A percentile compares a stretch with the other conserved stretches of the same genome.
Conservation (phyloP, 2,888 invertebrate genomes). For the Muscina levida region DNA sequence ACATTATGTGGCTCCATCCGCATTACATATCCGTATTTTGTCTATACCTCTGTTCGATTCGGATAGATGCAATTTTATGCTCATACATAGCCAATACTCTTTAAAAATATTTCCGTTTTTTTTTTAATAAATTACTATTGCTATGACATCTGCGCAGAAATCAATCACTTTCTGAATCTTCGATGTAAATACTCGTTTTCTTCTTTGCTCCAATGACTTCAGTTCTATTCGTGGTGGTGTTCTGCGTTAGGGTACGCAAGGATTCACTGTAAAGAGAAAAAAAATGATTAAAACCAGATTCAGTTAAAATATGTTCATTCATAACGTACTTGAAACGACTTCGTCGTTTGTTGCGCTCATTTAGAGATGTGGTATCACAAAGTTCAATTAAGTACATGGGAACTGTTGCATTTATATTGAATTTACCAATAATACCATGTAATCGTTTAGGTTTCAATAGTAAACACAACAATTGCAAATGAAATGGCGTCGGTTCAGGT, state of each 20-base stretch:
- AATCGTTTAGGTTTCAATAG: conserved; percentile 65
- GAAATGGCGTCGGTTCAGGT: conserved; percentile 65
- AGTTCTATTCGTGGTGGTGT: no score
- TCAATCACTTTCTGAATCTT: no score
- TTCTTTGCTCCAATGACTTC: conserved; percentile 21
- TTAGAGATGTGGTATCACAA: conserved; percentile 51
- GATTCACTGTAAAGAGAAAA: neutral
- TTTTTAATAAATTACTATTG: no score
- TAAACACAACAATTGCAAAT: conserved; percentile 57
- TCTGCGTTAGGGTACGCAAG: neutral
- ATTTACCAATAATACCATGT: conserved; percentile 60
- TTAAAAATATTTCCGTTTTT: no score
- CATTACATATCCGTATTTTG: no score
- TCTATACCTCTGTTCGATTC: no score
- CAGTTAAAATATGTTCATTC: neutral
- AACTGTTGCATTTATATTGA: conserved; percentile 57
- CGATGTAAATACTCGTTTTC: no score
- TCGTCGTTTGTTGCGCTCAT: conserved; percentile 33
- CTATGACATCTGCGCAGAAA: no score
- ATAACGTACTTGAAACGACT: conserved; percentile 34
- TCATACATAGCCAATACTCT: no score
- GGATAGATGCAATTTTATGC: no score
- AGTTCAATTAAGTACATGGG: conserved; percentile 61
- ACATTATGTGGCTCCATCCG: no score
- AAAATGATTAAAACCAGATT: neutral